phyloP scores from a whole-genome alignment of 2,113 vertebrate species.

The Corythaeola cristata region DNA sequence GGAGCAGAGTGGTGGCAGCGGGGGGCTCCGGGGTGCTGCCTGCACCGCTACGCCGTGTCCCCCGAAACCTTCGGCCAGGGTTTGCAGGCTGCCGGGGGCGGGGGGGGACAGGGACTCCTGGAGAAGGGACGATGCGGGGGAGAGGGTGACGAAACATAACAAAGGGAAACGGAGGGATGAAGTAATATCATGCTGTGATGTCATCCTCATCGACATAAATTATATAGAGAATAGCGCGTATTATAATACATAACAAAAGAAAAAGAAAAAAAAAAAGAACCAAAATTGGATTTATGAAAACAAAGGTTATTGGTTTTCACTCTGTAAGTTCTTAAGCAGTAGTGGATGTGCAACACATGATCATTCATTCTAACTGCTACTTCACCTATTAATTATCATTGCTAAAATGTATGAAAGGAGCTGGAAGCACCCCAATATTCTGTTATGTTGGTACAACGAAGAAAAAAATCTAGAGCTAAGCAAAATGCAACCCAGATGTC shows the following conservation, averaged over 20 bases:
- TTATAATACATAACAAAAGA: constrained; percentile 41
- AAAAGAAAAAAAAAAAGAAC: neutral
- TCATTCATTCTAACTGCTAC: neutral
- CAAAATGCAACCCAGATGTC: neutral
- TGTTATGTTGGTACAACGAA: neutral
- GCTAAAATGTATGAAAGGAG: neutral
- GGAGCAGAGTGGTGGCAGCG: neutral
- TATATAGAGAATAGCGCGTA: constrained; percentile 57
- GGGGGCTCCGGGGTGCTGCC: rapidly evolving
- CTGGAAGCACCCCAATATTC: neutral
- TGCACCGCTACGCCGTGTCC: rapidly evolving
- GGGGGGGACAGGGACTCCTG: neutral
- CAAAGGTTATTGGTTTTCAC: neutral
- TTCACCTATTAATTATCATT: neutral
- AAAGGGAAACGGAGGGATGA: neutral
- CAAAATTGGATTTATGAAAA: neutral
- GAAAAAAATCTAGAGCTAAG: neutral
- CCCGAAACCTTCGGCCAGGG: neutral
- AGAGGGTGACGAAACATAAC: neutral
- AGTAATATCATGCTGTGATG: neutral
- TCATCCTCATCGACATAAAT: constrained; percentile 33
- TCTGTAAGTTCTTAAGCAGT: neutral
- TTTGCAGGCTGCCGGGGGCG: neutral
- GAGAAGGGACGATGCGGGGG: neutral
- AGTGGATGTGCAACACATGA: neutral